Base-by-base conservation (phyloP, 2,113 vertebrate genomes). In the Scatophagus argus region DNA sequence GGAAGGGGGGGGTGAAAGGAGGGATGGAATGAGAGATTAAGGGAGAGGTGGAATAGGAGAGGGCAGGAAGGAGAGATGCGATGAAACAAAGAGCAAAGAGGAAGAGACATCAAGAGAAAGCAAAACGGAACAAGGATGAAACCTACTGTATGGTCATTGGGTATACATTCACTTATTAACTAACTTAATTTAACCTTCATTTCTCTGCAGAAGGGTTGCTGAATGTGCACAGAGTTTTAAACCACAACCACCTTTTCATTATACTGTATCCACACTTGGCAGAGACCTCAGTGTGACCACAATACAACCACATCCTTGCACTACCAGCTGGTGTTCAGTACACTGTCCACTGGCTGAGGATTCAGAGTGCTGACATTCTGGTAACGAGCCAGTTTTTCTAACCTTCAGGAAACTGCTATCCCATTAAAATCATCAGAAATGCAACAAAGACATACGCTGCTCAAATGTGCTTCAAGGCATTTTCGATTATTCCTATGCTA, bases 401-500 rank as follows among this genome's bases (percentile, higher is more conserved):
- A 77, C 56, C 79, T 76, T 16, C 2, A 56, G 61, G 44, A 47
- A 14, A 44, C 19, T 3, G 14, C 36, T 67, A 10, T n/a, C 46
- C 44, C 54, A 76, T 58, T 63, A 46, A 68, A 69, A 68, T 39
- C 13, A 59, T 38, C 41, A 61, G 14, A 82, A 77, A 84, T 8
- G 55, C 31, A 65, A 51, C 32, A 65, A 55, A 69, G 41, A 63
- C 39, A 59, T 31, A 43, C 8, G 31, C 34, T 31, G 27, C 27
- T 65, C 51, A 64, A 56, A 49, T 39, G 27, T 21, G 71, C 67
- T 83, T 51, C 6, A 7, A 44, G 27, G 29, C 34, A n/a, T 79
- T 74, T 76, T 75, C 6, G 6, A 55, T 75, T n/a, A 67, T 77
- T 69, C 58, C 49, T 55, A 39, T 16, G 12, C 6, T 6, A n/a